A percentile compares a stretch with the other conserved stretches of the same genome.
phyloP scores from a whole-genome alignment of 2,797 vertebrate genomes.

The Halcyon leucocephala region DNA sequence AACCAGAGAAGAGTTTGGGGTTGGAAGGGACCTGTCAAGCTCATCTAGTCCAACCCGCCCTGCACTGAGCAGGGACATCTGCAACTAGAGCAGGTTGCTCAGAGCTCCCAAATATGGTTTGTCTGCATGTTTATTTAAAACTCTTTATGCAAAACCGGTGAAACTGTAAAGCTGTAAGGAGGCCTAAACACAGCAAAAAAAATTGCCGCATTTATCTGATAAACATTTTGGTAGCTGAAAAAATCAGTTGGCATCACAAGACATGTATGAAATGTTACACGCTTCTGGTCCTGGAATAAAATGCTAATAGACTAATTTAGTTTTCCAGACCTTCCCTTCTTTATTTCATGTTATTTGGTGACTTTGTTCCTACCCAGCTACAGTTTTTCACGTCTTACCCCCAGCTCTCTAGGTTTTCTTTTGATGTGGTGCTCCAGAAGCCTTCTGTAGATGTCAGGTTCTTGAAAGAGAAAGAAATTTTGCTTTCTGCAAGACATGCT shows the following conservation, averaged over 20 bases:
- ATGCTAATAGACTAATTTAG: not conserved
- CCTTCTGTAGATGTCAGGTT: not conserved
- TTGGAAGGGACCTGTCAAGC: not conserved
- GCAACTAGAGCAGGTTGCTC: not conserved
- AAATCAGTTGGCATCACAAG: not conserved
- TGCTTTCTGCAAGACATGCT: not conserved
- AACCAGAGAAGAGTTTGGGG: not conserved
- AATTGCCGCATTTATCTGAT: not conserved
- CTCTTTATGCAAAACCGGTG: not conserved
- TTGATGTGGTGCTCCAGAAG: constrained; percentile 38
- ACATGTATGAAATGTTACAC: not conserved
- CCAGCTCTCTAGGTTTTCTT: not conserved
- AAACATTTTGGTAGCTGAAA: not conserved
- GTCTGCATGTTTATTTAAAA: not conserved
- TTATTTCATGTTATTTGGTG: not conserved
- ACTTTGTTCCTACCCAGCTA: not conserved
- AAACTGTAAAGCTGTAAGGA: not conserved
- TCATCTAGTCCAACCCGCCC: not conserved
- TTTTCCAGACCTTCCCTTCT: not conserved
- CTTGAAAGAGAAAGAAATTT: not conserved
- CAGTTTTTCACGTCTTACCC: not conserved
- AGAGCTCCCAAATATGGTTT: not conserved
- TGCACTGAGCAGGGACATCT: not conserved
- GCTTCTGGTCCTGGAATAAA: not conserved
- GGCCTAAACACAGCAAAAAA: not conserved